A percentile compares a stretch with the other conserved stretches of the same genome.
Conservation (phyloP, 2,113 vertebrate species). For the Tachycineta bicolor region DNA sequence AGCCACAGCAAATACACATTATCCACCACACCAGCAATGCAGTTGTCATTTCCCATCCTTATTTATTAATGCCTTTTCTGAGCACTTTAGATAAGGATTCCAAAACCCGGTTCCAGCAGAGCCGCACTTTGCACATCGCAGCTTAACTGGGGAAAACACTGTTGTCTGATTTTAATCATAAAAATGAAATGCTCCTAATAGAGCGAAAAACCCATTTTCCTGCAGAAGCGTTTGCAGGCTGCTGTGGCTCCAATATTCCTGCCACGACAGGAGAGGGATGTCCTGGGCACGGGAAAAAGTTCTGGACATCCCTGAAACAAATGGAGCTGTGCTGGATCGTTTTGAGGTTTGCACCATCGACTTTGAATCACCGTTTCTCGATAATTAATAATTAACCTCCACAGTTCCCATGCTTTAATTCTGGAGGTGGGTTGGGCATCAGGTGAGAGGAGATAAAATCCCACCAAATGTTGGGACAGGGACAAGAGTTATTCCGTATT, state of each 20-base stretch:
- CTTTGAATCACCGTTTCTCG: background rate
- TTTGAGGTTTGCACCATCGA: background rate
- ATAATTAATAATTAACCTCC: background rate
- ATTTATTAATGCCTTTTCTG: conserved; percentile 31
- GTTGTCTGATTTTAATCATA: conserved; percentile 71
- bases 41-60: conserved; percentile 40
- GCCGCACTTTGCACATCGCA: background rate
- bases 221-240: conserved; percentile 45
- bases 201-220: conserved; percentile 71
- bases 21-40: background rate
- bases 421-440: background rate
- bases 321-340: conserved; percentile 1
- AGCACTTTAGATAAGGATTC: conserved; percentile 62
- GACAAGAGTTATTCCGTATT: background rate
- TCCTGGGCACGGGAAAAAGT: background rate
- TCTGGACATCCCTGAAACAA: conserved; percentile 7
- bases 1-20: background rate
- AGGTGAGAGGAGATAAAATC: background rate
- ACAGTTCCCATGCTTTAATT: background rate
- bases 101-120: background rate
- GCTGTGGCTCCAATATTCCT: conserved; percentile 8
- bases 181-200: conserved; percentile 69
- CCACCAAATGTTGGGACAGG: background rate
- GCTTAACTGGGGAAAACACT: conserved; percentile 53
- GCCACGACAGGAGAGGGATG: background rate